Conservation (phyloP, 1,140 invertebrate species). For the Ooceraea biroi region DNA sequence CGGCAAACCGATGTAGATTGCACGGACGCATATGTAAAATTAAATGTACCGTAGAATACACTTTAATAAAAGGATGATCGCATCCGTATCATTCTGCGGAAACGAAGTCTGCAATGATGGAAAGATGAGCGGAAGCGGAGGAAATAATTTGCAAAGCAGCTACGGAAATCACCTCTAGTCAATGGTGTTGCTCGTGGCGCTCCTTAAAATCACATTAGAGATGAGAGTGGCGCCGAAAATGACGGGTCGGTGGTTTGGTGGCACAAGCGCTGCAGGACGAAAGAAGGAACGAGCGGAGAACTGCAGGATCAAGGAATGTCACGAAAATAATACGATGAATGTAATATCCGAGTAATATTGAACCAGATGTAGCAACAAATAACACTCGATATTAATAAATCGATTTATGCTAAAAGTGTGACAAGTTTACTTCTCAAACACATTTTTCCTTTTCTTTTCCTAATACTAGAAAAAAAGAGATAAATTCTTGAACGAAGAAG, state of each 20-base stretch:
- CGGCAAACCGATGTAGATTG: too few species aligned
- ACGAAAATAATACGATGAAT: not conserved
- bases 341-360: not conserved
- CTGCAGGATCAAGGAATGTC: conserved; percentile 12
- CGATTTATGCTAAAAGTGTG: too few species aligned
- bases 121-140: not conserved
- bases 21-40: not conserved
- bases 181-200: conserved; percentile 39
- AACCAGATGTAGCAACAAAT: not conserved
- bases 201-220: conserved; percentile 68
- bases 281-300: conserved; percentile 24
- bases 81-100: not conserved
- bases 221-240: conserved; percentile 44
- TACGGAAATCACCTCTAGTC: conserved; percentile 39
- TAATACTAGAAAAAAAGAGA: not conserved
- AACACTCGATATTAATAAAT: not conserved
- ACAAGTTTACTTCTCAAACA: too few species aligned
- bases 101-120: conserved; percentile 1
- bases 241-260: conserved; percentile 1
- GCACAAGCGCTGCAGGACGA: not conserved
- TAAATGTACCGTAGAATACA: not conserved
- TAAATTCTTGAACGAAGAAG: conserved; percentile 1
- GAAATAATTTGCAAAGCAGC: conserved; percentile 46
- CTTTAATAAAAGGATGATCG: not conserved
- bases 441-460: too few species aligned